Evolutionary conservation across 2,888 invertebrate species (phyloP).

Genomic region (Cheilosia soror): DNA sequence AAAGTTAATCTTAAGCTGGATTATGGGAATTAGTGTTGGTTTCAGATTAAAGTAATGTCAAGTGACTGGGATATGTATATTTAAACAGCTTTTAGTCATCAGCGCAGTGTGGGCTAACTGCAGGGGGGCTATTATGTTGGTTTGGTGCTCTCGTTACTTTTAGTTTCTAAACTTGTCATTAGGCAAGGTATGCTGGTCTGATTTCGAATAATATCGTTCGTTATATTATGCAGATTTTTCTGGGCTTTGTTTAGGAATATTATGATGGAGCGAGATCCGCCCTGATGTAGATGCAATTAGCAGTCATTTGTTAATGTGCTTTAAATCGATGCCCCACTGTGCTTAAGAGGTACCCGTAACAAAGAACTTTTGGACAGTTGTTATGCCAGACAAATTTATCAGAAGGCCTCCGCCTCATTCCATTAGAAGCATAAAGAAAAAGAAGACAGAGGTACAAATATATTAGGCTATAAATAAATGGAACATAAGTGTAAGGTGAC

Average conservation of each 20-base stretch:
- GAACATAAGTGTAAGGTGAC: too few species aligned
- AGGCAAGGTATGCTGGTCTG: not conserved
- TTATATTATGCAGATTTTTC: not conserved
- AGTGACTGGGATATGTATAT: not conserved
- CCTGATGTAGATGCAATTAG: too few species aligned
- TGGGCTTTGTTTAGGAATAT: too few species aligned
- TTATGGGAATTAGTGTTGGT: conserved; percentile 6
- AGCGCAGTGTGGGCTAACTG: not conserved
- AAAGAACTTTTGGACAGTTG: too few species aligned
- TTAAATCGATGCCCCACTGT: too few species aligned
- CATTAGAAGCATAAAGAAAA: too few species aligned
- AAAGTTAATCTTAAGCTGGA: conserved; percentile 32
- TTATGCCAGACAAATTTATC: too few species aligned
- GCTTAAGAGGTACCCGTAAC: too few species aligned
- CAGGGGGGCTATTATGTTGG: not conserved
- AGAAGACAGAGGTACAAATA: too few species aligned
- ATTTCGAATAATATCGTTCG: not conserved
- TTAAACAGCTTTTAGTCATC: not conserved
- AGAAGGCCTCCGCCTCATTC: too few species aligned
- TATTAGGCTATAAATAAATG: too few species aligned
- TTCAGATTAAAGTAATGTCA: conserved; percentile 1
- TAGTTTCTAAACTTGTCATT: not conserved
- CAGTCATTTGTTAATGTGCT: not conserved
- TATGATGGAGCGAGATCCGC: too few species aligned
- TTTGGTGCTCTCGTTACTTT: conserved; percentile 3